Percentiles rank a stretch among this genome's conserved stretches.
phyloP scores from a whole-genome alignment of 92 coral and sea anemone genomes.

The Porites rus region DNA sequence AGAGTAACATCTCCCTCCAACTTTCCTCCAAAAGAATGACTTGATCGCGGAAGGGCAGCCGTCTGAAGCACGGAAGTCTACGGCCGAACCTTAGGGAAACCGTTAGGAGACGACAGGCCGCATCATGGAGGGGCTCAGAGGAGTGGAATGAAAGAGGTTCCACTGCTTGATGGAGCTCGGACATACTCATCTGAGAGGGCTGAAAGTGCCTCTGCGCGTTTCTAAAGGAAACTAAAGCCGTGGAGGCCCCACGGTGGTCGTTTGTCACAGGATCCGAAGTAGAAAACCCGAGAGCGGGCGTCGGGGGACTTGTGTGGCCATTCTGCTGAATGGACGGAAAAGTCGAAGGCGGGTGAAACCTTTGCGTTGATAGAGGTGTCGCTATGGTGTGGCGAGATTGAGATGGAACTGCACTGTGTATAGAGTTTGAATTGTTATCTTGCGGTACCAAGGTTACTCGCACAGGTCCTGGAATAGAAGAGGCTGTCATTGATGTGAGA shows the following conservation, averaged over 20 bases:
- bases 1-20: slow-evolving; percentile 92
- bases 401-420: background rate
- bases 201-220: slow-evolving; percentile 13
- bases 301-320: slow-evolving; percentile 25
- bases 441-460: slow-evolving; percentile 19
- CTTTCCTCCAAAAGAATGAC: slow-evolving; percentile 94
- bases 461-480: slow-evolving; percentile 16
- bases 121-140: slow-evolving; percentile 80
- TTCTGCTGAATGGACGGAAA: slow-evolving; percentile 42
- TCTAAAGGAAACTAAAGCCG: slow-evolving; percentile 36
- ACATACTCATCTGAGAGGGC: slow-evolving; percentile 27
- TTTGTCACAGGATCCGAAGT: slow-evolving; percentile 10
- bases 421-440: slow-evolving; percentile 9
- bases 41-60: slow-evolving; percentile 94
- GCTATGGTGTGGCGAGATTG: background rate
- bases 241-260: slow-evolving; percentile 19
- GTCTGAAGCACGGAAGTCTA: slow-evolving; percentile 85
- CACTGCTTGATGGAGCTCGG: slow-evolving; percentile 78
- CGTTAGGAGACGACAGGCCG: slow-evolving; percentile 81
- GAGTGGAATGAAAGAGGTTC: slow-evolving; percentile 77
- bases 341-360: slow-evolving; percentile 8
- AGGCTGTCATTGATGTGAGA: slow-evolving; percentile 24
- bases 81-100: slow-evolving; percentile 90
- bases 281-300: background rate
- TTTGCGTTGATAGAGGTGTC: slow-evolving; percentile 22